Evolutionary conservation across 1,140 invertebrate species (phyloP).

Genomic region (Leptinotarsa undecemlineata): DNA sequence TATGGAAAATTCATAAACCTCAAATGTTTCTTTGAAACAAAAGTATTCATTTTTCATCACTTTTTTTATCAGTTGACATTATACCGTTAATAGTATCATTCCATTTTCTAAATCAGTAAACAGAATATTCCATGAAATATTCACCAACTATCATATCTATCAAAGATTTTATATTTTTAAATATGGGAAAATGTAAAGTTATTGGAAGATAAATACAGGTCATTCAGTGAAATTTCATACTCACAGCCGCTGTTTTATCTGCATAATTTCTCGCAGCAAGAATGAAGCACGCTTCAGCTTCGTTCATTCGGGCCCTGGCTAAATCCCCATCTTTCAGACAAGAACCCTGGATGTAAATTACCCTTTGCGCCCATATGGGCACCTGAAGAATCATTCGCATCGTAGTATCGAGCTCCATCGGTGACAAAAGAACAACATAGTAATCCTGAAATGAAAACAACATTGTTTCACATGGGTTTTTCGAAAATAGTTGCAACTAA

Average conservation of each 20-base stretch:
- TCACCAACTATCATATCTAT: too few relatives aligned
- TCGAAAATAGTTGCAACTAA: too few relatives aligned
- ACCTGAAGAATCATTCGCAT: conserved; percentile 95
- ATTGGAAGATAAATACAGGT: too few relatives aligned
- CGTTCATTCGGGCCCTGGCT: conserved; percentile 91
- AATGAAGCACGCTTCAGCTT: conserved; percentile 95
- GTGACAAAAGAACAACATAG: conserved; percentile 93
- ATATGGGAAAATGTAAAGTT: too few relatives aligned
- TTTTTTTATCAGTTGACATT: too few relatives aligned
- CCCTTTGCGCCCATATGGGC: conserved; percentile 95
- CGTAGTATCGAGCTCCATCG: conserved; percentile 95
- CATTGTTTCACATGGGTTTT: neutral
- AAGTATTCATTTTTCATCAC: too few relatives aligned
- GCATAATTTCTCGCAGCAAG: conserved; percentile 92
- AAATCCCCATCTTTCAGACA: conserved; percentile 90
- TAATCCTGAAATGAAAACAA: conserved; percentile 71
- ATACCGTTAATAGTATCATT: too few relatives aligned
- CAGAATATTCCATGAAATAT: too few relatives aligned
- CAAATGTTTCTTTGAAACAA: too few relatives aligned
- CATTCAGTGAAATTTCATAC: conserved; percentile 42
- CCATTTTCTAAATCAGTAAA: too few relatives aligned
- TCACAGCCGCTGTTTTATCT: conserved; percentile 92
- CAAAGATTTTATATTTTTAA: too few relatives aligned
- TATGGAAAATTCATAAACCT: too few relatives aligned
- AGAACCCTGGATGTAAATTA: conserved; percentile 95